phyloP scores from a whole-genome alignment of 2,113 vertebrate species.

The Panurus biarmicus region DNA sequence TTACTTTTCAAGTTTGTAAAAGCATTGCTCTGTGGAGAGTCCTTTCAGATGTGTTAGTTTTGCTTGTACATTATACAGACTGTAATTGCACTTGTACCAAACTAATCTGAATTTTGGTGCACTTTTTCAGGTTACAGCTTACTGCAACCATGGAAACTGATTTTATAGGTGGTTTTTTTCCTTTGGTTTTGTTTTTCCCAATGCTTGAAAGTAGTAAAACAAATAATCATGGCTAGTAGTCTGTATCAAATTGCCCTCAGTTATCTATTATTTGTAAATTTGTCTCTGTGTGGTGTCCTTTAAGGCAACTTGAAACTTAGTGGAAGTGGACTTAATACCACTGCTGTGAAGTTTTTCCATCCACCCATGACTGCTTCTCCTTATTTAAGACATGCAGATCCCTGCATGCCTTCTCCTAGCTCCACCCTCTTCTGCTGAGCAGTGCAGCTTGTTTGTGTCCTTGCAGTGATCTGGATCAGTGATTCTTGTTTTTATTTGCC shows the following conservation, averaged over 20 bases:
- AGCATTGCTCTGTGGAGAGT: not conserved
- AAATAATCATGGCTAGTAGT: not conserved
- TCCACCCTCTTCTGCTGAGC: not conserved
- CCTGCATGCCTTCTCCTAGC: not conserved
- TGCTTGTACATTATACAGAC: not conserved
- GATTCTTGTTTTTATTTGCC: not conserved
- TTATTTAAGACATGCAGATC: not conserved
- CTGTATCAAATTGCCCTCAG: not conserved
- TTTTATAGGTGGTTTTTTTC: not conserved
- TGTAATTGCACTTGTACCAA: not conserved
- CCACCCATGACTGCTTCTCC: not conserved
- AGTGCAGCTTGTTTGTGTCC: not conserved
- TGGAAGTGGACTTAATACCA: fast-evolving
- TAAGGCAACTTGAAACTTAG: not conserved
- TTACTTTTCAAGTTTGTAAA: not conserved
- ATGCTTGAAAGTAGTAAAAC: not conserved
- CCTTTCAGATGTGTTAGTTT: not conserved
- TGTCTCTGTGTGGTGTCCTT: not conserved
- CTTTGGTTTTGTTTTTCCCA: not conserved
- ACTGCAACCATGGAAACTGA: not conserved
- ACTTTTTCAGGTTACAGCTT: not conserved
- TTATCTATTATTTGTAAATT: not conserved
- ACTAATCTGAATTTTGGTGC: not conserved
- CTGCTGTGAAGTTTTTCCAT: not conserved
- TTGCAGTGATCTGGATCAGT: not conserved